Evolutionary conservation across 2,797 vertebrate species (phyloP), one percentile per base, ranked within the genome.

Genomic region (Sciurus carolinensis): DNA sequence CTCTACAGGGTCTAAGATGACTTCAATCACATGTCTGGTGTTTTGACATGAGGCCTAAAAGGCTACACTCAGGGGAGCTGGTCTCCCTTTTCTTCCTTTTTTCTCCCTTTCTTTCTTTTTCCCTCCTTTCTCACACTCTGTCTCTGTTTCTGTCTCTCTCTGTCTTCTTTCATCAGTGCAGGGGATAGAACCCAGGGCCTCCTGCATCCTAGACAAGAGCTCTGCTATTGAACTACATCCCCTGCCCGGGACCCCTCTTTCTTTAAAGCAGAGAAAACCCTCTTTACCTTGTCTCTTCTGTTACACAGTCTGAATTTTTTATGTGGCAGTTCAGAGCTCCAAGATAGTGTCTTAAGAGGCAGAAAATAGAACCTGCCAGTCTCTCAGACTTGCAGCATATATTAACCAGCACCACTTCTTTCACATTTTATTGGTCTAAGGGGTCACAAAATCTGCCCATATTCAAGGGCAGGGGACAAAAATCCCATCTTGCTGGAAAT

Each of bases 1-100:
- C 24, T 17, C 50, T 50, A 5, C 22, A 77, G 62, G 20, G 1
- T 39, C 20, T 20, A 42, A 5, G 6, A 33, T 66, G 1, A 2
- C 8, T 77, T 84, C 44, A 15, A 11, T 66, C 39, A 77, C 4
- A n/a, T 17, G 2, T 1, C 30, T 62, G 39, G 13, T 75, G 1
- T 20, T 24, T 75, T 28, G 17, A 81, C 24, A 33, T 59, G 7
- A 52, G 20, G 36, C 14, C 30, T 64, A 52, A 69, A 75, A 86
- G 1, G 1, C 14, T 30, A 1, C 2, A 42, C 14, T 81, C 20
- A 36, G 0, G 2, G 44, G 11, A 8, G 9, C 24, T 22, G 9
- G 8, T 62, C 24, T 62, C 20, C 20, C 18, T 11, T 62, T 62
- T 9, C 59, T 62, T 26, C 8, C 59, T 62, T 62, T 26, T 26